Evolutionary conservation across 2,888 invertebrate species (phyloP).

Genomic region (Dichetophora obliterata): DNA sequence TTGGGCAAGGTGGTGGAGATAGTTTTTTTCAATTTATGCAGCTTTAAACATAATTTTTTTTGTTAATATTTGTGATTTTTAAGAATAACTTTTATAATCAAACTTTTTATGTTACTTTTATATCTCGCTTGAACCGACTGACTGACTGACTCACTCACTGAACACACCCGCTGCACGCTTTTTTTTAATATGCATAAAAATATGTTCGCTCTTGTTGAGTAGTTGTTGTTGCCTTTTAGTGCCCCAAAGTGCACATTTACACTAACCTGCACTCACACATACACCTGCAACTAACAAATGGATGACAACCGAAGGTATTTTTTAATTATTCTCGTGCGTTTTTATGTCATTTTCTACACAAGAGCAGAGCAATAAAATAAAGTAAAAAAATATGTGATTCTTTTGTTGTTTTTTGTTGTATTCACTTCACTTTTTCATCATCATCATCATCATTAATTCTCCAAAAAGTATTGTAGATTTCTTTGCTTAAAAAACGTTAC

Average conservation of each 20-base stretch:
- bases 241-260: constrained; percentile 37
- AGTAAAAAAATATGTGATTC: neutral
- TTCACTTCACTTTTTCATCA: neutral
- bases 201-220: constrained; percentile 10
- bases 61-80: neutral
- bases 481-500: neutral
- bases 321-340: constrained; percentile 22
- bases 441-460: constrained; percentile 1
- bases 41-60: too few relatives aligned
- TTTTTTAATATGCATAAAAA: constrained; percentile 11
- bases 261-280: constrained; percentile 32
- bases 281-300: constrained; percentile 12
- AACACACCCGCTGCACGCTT: constrained; percentile 24
- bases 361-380: neutral
- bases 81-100: neutral
- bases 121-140: neutral
- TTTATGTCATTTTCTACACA: constrained; percentile 30
- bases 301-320: constrained; percentile 19
- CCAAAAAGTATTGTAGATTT: constrained; percentile 18
- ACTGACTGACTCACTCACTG: constrained; percentile 12
- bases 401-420: constrained; percentile 13
- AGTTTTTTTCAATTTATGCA: too few relatives aligned
- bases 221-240: constrained; percentile 13
- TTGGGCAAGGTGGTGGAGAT: too few relatives aligned
- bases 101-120: neutral